Evolutionary conservation across 2,797 vertebrate genomes (phyloP), one percentile per base, ranked within the genome.

Genomic region (Hafferia zeledoni): DNA sequence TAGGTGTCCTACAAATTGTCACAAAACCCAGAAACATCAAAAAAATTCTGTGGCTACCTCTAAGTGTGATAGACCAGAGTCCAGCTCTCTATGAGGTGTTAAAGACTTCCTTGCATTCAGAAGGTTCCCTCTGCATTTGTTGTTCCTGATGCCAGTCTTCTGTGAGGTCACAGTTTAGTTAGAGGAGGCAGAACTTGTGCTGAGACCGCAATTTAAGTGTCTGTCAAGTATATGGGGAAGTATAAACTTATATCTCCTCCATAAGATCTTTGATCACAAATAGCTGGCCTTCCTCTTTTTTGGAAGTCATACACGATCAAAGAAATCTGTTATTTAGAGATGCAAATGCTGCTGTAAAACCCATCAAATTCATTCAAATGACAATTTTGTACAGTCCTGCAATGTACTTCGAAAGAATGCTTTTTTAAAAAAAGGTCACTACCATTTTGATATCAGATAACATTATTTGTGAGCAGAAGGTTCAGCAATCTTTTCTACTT

Each of bases 381-480:
- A 90, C 89, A 77, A 17, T 70, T 94, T 94, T 94, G 92, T 92
- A 91, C 64, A 92, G 65, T 75, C 67, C n/a, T 85, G 46, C 57
- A 80, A 41, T 85, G 28, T 89, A 93, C 82, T 95, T 95, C 92
- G 95, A 94, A 95, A 83, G 92, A 89, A 7, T 17, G 3, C 2
- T 17, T 82, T 96, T 94, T 91, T 80, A 53, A 8, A 33, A 30
- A 89, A 93, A 91, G 89, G 87, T 95, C 87, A 41, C 27, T 43
- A 87, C 87, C 93, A 95, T 92, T 94, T 92, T 94, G 75, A 89
- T 89, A 93, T 89, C 86, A 92, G 60, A 90, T 91, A 87, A 65
- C 77, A 15, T 60, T 93, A 77, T 60, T 85, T 91, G 52, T 64
- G 78, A 85, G 64, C 3, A 2, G 71, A 85, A 74, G 12, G 75